Evolutionary conservation across 2,113 vertebrate species (phyloP).

Genomic region (Urocolius indicus): DNA sequence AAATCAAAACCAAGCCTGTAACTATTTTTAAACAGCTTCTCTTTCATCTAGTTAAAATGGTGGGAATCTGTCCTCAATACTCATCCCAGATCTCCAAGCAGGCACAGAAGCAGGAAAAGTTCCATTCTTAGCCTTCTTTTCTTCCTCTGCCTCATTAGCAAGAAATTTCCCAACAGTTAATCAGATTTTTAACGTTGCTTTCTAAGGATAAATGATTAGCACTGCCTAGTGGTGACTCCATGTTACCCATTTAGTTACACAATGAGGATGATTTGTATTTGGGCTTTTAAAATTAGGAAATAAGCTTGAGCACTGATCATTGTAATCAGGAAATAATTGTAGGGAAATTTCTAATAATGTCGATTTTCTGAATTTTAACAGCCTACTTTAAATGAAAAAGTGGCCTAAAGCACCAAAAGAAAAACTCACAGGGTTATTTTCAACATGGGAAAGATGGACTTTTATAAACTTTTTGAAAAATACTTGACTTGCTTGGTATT

Average conservation of each 20-base stretch:
- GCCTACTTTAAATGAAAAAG: not conserved
- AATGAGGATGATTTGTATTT: not conserved
- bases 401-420: not conserved
- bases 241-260: not conserved
- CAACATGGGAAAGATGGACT: not conserved
- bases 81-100: not conserved
- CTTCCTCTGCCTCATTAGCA: not conserved
- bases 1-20: not conserved
- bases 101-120: not conserved
- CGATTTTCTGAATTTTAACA: not conserved
- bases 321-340: not conserved
- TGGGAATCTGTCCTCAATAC: not conserved
- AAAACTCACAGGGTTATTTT: not conserved
- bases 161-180: not conserved
- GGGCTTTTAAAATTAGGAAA: not conserved
- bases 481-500: not conserved
- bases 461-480: not conserved
- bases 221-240: not conserved
- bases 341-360: not conserved
- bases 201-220: not conserved
- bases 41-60: not conserved
- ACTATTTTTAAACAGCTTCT: not conserved
- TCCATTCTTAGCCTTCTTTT: not conserved
- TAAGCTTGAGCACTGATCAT: not conserved
- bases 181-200: not conserved